Conservation (phyloP, 1,140 invertebrate genomes). For the Drosophila bocki region DNA sequence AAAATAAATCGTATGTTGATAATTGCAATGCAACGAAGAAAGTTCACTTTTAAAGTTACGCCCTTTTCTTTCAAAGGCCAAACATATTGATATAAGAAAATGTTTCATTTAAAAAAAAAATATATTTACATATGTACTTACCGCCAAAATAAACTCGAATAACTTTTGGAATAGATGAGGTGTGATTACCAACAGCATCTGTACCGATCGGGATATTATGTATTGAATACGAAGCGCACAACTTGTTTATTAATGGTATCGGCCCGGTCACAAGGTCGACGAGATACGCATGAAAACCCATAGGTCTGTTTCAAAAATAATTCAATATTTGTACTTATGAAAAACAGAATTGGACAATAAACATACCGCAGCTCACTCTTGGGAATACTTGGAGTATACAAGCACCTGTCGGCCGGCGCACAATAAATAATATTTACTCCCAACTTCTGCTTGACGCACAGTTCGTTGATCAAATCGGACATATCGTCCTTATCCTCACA, state of each 20-base stretch:
- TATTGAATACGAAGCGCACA: slow-evolving; percentile 90
- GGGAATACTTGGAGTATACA: slow-evolving; percentile 79
- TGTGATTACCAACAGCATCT: slow-evolving; percentile 87
- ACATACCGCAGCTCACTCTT: slow-evolving; percentile 60
- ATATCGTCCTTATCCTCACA: slow-evolving; percentile 93
- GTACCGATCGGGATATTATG: slow-evolving; percentile 93
- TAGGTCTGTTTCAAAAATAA: slow-evolving; percentile 14
- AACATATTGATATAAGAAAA: background rate
- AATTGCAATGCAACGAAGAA: background rate
- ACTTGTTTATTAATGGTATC: slow-evolving; percentile 90
- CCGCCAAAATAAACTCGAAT: slow-evolving; percentile 89
- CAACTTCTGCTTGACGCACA: slow-evolving; percentile 89
- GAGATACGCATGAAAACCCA: slow-evolving; percentile 90
- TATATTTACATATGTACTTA: slow-evolving; percentile 16
- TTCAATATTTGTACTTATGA: background rate
- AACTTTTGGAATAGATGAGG: slow-evolving; percentile 87
- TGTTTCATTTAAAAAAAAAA: too few species aligned
- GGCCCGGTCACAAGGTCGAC: slow-evolving; percentile 92
- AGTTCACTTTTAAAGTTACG: background rate
- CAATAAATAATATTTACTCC: slow-evolving; percentile 91
- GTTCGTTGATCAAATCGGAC: slow-evolving; percentile 89
- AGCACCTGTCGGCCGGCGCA: slow-evolving; percentile 32
- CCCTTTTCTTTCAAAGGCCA: background rate
- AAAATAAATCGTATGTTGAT: too few species aligned
- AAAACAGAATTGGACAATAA: background rate